Evolutionary conservation across 2,113 vertebrate genomes (phyloP).

Genomic region (Nasalis larvatus): DNA sequence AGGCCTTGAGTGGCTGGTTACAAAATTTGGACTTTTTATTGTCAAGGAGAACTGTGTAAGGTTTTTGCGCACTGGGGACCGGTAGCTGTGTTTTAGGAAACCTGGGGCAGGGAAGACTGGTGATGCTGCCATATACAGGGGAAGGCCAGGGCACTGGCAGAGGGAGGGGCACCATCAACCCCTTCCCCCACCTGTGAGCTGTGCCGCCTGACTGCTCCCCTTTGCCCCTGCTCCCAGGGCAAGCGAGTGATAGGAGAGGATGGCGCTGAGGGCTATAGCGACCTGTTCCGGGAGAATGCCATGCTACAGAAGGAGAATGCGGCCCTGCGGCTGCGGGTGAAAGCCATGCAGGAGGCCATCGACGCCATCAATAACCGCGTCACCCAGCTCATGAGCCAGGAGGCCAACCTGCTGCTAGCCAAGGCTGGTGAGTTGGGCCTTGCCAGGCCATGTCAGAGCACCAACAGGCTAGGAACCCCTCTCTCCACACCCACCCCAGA

Average conservation of each 20-base stretch:
- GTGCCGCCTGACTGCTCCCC: background rate
- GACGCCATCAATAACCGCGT: slow-evolving; percentile 95
- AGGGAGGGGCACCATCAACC: rapidly evolving
- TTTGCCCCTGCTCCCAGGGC: slow-evolving; percentile 84
- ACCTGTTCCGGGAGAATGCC: slow-evolving; percentile 93
- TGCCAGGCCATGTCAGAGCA: rapidly evolving
- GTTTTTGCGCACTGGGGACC: background rate
- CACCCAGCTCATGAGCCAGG: slow-evolving; percentile 95
- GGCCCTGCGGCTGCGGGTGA: slow-evolving; percentile 92
- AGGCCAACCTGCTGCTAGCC: slow-evolving; percentile 92
- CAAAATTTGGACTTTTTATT: background rate
- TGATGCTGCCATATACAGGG: rapidly evolving
- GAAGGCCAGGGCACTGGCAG: background rate
- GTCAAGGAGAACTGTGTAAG: background rate
- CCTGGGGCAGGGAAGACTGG: no score
- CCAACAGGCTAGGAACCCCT: rapidly evolving
- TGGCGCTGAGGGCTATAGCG: slow-evolving; percentile 91
- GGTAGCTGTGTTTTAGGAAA: background rate
- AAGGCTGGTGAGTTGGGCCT: slow-evolving; percentile 89
- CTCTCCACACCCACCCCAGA: rapidly evolving
- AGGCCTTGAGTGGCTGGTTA: background rate
- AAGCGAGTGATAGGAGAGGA: slow-evolving; percentile 94
- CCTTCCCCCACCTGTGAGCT: background rate
- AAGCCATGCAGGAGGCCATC: slow-evolving; percentile 99
- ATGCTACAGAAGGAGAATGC: slow-evolving; percentile 96